phyloP scores from a whole-genome alignment of 2,888 invertebrate genomes.

The Drosophila yooni region DNA sequence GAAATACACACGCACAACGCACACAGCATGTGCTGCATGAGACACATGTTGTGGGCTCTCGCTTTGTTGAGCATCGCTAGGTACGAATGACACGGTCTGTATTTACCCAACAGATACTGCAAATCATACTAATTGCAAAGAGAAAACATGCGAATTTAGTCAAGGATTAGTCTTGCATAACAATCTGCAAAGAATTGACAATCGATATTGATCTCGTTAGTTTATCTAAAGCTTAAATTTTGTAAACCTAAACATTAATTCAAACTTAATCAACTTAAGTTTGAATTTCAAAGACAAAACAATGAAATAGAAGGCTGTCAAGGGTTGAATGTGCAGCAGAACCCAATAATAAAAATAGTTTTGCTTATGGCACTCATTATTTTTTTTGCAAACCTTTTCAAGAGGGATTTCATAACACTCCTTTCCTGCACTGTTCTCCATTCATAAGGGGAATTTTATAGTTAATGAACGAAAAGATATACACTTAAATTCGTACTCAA shows the following conservation, averaged over 20 bases:
- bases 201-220: background rate
- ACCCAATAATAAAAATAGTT: background rate
- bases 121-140: background rate
- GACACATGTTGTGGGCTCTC: slow-evolving; percentile 54
- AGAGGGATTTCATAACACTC: background rate
- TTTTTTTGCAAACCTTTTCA: background rate
- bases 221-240: background rate
- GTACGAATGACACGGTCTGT: background rate
- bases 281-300: background rate
- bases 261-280: background rate
- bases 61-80: slow-evolving; percentile 19
- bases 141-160: background rate
- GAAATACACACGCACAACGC: slow-evolving; percentile 54
- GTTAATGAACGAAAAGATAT: background rate
- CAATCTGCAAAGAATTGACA: background rate
- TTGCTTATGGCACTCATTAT: background rate
- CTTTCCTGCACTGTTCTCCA: background rate
- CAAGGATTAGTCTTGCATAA: background rate
- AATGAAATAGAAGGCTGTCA: background rate
- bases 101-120: background rate
- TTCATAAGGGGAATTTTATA: background rate
- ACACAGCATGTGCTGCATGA: slow-evolving; percentile 34
- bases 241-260: background rate
- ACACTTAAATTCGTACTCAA: background rate
- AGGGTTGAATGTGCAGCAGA: background rate